Base-by-base conservation (phyloP, 1,140 invertebrate genomes). In the Drosophila fuyamai region DNA sequence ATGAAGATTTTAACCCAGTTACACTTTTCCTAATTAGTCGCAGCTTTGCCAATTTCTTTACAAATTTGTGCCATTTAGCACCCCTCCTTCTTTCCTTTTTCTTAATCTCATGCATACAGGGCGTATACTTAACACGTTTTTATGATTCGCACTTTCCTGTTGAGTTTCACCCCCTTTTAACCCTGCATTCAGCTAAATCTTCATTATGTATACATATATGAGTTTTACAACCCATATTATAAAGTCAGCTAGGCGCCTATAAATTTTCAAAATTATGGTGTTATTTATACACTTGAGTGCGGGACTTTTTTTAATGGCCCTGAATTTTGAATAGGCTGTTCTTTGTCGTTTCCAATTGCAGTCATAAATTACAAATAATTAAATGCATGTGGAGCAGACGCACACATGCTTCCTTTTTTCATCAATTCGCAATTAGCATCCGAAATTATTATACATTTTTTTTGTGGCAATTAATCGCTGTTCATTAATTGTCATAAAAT, bases 301-400 rank as follows among this genome's bases (percentile, higher is more conserved):
- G 46, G 23, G 12, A 27, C n/a, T 46, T 29, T 40, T 57, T 56
- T 36, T 36, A 7, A 14, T 48, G 47, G 36, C 16, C 53, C n/a
- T 29, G 43, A 56, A 29, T 27, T n/a, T 13, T 18, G 13, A 12
- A 27, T 47, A 40, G 32, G 27, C 50, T 73, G 35, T 43, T 57
- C 67, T 48, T 77, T 76, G 40, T 41, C 68, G 65, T 73, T 61
- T 41, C 66, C 62, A 51, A 61, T 68, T 68, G 50, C 57, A 65
- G 78, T 59, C 68, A 79, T 85, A 88, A 88, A 88, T 88, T 76
- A 79, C 57, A 60, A 55, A 61, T 88, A 79, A 82, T 86, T 79
- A 85, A 82, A 82, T 86, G 74, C 81, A 75, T 81, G 74, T 82
- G 68, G 68, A 62, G 51, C 76, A 47, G 43, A 58, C 43, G 56